Conservation (phyloP, 2,888 invertebrate genomes). For the Biston stratarius region DNA sequence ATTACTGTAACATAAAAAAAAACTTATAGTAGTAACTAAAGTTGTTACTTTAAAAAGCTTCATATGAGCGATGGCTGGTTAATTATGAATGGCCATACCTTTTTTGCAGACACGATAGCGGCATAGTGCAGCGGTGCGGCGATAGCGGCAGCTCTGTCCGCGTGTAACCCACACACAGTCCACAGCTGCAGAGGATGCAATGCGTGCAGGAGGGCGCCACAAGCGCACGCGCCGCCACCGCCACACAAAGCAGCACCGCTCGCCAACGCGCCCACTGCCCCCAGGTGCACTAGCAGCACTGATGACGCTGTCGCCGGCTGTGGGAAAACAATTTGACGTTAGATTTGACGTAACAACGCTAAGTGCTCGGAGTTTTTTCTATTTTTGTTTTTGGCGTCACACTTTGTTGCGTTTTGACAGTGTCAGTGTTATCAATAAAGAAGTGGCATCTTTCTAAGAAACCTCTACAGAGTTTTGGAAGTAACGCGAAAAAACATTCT, state of each 20-base stretch:
- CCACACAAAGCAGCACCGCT: conserved; percentile 90
- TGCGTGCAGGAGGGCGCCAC: conserved; percentile 89
- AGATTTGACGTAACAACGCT: not conserved
- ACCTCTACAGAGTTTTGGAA: too few species aligned
- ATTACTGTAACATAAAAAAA: too few species aligned
- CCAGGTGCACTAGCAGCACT: conserved; percentile 90
- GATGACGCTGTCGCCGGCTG: conserved; percentile 90
- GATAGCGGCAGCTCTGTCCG: conserved; percentile 93
- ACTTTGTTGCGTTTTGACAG: too few species aligned
- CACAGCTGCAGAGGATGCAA: conserved; percentile 91
- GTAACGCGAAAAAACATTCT: too few species aligned
- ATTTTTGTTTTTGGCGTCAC: too few species aligned
- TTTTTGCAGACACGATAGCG: conserved; percentile 90
- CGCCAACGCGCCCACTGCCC: conserved; percentile 89
- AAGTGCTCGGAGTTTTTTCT: too few species aligned
- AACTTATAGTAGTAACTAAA: too few species aligned
- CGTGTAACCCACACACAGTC: conserved; percentile 93
- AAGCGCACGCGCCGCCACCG: conserved; percentile 88
- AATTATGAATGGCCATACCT: conserved; percentile 70
- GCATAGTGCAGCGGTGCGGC: conserved; percentile 93
- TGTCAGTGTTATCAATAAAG: too few species aligned
- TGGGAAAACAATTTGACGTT: not conserved
- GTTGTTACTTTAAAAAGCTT: too few species aligned
- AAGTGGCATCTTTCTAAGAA: too few species aligned
- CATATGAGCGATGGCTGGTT: too few species aligned